Evolutionary conservation across 2,797 vertebrate genomes (phyloP).

Genomic region (Pyrrhura leucotis): DNA sequence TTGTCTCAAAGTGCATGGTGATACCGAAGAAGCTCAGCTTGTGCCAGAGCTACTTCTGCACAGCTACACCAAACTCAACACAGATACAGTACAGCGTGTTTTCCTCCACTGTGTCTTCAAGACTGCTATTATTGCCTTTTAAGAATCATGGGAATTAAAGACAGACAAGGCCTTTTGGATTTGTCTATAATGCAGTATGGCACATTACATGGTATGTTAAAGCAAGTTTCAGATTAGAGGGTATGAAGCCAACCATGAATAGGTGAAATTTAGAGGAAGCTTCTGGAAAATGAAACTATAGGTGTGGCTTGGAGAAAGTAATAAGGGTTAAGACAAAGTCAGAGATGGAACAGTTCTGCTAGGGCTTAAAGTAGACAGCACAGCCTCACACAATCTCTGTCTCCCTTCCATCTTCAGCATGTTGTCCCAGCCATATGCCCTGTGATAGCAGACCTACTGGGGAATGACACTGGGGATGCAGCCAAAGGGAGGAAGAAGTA

Average conservation of each 20-base stretch:
- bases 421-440: not conserved
- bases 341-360: not conserved
- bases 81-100: not conserved
- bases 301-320: not conserved
- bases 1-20: not conserved
- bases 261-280: not conserved
- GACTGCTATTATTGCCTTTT: not conserved
- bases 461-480: not conserved
- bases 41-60: not conserved
- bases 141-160: not conserved
- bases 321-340: not conserved
- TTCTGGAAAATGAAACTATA: not conserved
- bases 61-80: not conserved
- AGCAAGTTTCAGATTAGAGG: not conserved
- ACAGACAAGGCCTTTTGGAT: not conserved
- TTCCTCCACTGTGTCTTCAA: not conserved
- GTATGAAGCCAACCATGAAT: not conserved
- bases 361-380: not conserved
- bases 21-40: not conserved
- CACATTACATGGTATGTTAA: not conserved
- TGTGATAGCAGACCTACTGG: not conserved
- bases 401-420: not conserved
- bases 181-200: not conserved
- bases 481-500: not conserved
- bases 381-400: not conserved